A percentile compares a stretch with the other conserved stretches of the same genome.
Evolutionary conservation across 2,888 invertebrate genomes (phyloP).

Genomic region (Eupelmus urozonus): DNA sequence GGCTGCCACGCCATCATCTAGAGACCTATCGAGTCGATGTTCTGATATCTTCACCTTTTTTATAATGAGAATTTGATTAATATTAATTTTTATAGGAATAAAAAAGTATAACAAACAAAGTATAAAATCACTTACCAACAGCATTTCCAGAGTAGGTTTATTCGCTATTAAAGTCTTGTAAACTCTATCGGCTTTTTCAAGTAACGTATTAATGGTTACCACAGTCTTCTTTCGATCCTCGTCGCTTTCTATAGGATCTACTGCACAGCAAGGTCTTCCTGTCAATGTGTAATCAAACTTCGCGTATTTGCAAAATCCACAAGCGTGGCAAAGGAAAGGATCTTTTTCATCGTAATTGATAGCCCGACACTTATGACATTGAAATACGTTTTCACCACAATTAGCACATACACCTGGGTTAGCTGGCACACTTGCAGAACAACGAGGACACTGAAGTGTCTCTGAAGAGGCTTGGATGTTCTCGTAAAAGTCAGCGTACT

Average conservation of each 20-base stretch:
- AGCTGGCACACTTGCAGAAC: constrained; percentile 97
- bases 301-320: constrained; percentile 99
- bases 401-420: constrained; percentile 98
- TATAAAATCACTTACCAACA: constrained; percentile 79
- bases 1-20: constrained; percentile 77
- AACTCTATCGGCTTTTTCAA: constrained; percentile 96
- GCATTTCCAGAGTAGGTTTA: constrained; percentile 92
- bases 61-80: neutral
- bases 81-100: neutral
- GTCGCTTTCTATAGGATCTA: constrained; percentile 97
- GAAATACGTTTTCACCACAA: constrained; percentile 99
- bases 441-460: constrained; percentile 96
- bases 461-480: constrained; percentile 95
- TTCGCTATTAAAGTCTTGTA: constrained; percentile 94
- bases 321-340: constrained; percentile 98
- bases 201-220: constrained; percentile 90
- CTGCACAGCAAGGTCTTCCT: constrained; percentile 95
- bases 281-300: constrained; percentile 97
- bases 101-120: neutral
- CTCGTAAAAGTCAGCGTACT: constrained; percentile 98
- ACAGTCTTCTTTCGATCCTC: constrained; percentile 98
- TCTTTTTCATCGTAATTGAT: constrained; percentile 99
- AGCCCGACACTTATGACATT: constrained; percentile 98
- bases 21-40: constrained; percentile 86
- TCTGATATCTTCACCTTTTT: constrained; percentile 88